These are phyloP conservation scores for Danaus plexippus DNA, from an alignment of 1,140 invertebrate genomes.

Conservation along the genomic window DNA sequence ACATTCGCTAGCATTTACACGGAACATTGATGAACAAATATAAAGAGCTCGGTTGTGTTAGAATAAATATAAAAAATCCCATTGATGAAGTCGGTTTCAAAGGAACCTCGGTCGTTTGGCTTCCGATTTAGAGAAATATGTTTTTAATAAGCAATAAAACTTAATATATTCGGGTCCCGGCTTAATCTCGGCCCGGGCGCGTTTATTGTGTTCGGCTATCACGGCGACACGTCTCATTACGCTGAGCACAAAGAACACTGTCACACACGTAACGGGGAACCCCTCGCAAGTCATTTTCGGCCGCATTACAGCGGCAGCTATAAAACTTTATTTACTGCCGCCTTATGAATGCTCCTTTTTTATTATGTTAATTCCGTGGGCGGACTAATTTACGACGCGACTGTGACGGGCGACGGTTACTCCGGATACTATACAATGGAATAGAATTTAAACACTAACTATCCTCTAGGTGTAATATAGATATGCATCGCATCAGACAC, in stretches of 20 bases:
- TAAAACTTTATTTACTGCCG: constrained; percentile 59
- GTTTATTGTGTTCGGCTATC: constrained; percentile 12
- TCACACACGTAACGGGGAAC: constrained; percentile 15
- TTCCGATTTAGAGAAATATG: constrained; percentile 4
- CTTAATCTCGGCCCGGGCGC: constrained; percentile 12
- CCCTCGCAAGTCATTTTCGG: constrained; percentile 35
- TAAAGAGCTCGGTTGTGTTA: no score
- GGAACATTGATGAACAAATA: no score
- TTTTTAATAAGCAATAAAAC: constrained; percentile 16
- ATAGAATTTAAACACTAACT: no score
- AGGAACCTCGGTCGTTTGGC: no score
- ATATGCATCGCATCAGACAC: no score
- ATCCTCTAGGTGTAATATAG: no score
- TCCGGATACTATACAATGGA: no score
- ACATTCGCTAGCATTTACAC: no score
- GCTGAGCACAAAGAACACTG: constrained; percentile 17
- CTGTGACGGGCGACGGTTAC: constrained; percentile 19
- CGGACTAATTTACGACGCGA: constrained; percentile 36
- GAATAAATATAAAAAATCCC: no score
- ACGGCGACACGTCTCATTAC: constrained; percentile 8
- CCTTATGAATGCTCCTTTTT: constrained; percentile 48
- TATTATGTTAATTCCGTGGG: constrained; percentile 53
- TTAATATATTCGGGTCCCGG: constrained; percentile 12
- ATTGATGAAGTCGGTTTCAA: no score
- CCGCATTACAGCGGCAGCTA: constrained; percentile 45